Evolutionary conservation across 2,888 invertebrate species (phyloP), one percentile per base, ranked within the genome.

Genomic region (Chloroclystis v-ata): DNA sequence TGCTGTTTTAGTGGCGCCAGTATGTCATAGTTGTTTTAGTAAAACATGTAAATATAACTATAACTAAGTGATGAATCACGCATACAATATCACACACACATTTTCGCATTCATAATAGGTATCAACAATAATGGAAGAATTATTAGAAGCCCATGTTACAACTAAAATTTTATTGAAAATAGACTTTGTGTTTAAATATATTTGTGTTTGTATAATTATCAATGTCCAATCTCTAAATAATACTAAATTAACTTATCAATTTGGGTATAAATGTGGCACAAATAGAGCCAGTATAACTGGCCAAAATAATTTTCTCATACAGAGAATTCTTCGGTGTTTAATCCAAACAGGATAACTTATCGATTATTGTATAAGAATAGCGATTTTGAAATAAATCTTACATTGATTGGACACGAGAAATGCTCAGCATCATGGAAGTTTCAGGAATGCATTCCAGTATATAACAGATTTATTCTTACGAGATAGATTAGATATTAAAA

Each of bases 91-190:
- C 74, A 70, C 66, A 63, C 70, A 64, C 66, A 63, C 74, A 63
- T 59, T 57, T 68, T 61, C 68, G 60, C 72, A 71, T 63, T 60
- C 72, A 63, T 62, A 57, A 62, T 61, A 66, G 65, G 67, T 67
- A 68, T 71, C 67, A 75, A 74, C 71, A 82, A 82, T 73, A 81
- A 78, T 83, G 83, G 83, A 85, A 85, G 83, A 82, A 63, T 75
- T 69, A 59, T 76, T 65, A 79, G 82, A 82, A 84, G 79, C 77
- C 80, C 69, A 65, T 65, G 69, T 72, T 48, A 53, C 58, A 62
- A 67, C 40, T 65, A 73, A 49, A 65, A 67, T 63, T 55, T 62
- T 61, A 53, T 64, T 67, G 61, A 59, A 65, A 71, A 65, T 69
- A 67, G 60, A 65, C 49, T 56, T 52, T 61, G 57, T 53, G 47